These are phyloP conservation scores for Bellardia bayeri DNA, from an alignment of 2,888 invertebrate genomes.

Conservation along the genomic window DNA sequence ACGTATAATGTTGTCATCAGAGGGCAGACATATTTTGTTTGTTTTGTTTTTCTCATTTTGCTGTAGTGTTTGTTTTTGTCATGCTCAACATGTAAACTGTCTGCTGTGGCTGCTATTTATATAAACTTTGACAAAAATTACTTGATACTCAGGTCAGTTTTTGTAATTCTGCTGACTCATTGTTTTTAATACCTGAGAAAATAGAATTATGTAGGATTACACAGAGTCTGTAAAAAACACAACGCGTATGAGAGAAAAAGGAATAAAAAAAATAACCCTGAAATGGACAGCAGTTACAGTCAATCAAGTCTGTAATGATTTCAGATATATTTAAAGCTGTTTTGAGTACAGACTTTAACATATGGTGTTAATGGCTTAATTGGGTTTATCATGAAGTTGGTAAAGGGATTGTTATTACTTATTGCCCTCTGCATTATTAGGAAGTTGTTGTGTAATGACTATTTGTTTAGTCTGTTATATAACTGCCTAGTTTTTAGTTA, in stretches of 20 bases:
- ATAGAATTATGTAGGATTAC: background rate
- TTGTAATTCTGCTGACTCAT: conserved; percentile 29
- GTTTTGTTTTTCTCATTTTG: background rate
- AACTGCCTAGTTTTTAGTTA: too few species aligned
- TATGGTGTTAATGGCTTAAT: background rate
- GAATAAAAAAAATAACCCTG: background rate
- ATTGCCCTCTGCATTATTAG: too few species aligned
- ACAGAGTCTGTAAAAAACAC: background rate
- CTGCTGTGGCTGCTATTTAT: background rate
- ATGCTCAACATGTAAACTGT: conserved; percentile 3
- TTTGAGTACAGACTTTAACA: background rate
- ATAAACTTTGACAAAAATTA: background rate
- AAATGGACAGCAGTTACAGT: conserved; percentile 12
- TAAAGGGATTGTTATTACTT: too few species aligned
- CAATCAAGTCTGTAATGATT: conserved; percentile 22
- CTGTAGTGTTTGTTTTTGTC: background rate
- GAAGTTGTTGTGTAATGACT: too few species aligned
- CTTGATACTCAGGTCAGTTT: background rate
- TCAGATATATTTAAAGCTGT: background rate
- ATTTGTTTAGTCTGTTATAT: too few species aligned
- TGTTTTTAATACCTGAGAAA: conserved; percentile 24
- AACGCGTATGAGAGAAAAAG: background rate
- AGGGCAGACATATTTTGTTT: background rate
- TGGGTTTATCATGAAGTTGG: background rate
- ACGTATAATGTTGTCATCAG: conserved; percentile 24